A percentile compares a stretch with the other conserved stretches of the same genome.
Evolutionary conservation across 2,797 vertebrate genomes (phyloP).

Genomic region (Bradypodion ventrale): DNA sequence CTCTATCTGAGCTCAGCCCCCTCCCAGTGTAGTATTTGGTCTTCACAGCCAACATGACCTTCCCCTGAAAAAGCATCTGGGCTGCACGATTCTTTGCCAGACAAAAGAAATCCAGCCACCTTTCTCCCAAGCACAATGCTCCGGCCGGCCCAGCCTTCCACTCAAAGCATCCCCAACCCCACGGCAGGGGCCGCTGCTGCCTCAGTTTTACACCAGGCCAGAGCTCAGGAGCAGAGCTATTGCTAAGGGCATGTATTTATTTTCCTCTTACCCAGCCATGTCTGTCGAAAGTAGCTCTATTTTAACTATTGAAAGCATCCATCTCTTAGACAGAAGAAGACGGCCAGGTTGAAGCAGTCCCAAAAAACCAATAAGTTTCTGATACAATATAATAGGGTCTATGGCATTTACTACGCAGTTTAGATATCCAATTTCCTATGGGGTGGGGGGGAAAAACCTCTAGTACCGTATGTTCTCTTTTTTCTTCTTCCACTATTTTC

Average conservation of each 20-base stretch:
- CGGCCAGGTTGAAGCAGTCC: background rate
- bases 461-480: background rate
- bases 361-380: background rate
- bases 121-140: constrained; percentile 33
- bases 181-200: constrained; percentile 31
- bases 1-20: constrained; percentile 22
- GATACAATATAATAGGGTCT: fast-evolving
- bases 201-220: background rate
- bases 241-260: background rate
- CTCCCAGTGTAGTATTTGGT: constrained; percentile 57
- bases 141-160: constrained; percentile 21
- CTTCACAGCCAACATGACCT: constrained; percentile 61
- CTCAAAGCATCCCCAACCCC: constrained; percentile 40
- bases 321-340: background rate
- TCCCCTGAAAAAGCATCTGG: constrained; percentile 61
- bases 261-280: background rate
- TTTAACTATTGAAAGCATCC: background rate
- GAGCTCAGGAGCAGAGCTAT: background rate
- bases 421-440: background rate
- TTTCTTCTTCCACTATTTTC: background rate
- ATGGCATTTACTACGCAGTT: background rate
- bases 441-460: background rate
- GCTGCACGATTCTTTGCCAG: constrained; percentile 45
- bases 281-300: background rate
- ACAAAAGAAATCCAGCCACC: constrained; percentile 46